Evolutionary conservation across 2,888 invertebrate genomes (phyloP).

Genomic region (Caenorhabditis sp.): DNA sequence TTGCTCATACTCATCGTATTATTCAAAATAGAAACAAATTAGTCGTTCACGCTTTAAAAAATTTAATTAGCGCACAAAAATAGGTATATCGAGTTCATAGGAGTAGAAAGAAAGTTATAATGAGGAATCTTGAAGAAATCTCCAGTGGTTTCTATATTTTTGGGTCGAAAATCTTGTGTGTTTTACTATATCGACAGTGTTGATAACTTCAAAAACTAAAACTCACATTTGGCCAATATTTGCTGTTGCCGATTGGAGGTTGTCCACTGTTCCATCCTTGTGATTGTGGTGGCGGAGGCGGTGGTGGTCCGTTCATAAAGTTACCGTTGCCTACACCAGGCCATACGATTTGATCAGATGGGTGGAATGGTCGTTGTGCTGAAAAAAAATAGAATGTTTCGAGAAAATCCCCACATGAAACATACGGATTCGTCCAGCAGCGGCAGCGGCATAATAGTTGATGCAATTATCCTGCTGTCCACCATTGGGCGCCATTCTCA

Average conservation of each 20-base stretch:
- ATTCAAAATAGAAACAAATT: no score
- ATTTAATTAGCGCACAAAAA: no score
- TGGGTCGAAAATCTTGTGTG: no score
- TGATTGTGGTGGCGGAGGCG: background rate
- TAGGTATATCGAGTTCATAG: no score
- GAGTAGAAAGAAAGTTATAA: no score
- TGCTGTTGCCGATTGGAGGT: background rate
- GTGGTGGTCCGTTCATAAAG: background rate
- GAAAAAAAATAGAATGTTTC: background rate
- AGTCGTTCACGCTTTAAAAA: no score
- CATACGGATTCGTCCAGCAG: background rate
- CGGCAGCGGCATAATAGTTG: background rate
- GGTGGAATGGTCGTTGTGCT: background rate
- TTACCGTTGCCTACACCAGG: background rate
- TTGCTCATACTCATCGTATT: no score
- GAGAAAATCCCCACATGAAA: background rate
- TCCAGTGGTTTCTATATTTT: no score
- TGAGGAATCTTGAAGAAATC: no score
- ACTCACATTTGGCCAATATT: constrained; percentile 1
- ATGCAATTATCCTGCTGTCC: background rate
- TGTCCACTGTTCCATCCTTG: constrained; percentile 1
- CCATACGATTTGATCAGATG: background rate
- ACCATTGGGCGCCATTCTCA: background rate
- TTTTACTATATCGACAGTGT: no score
- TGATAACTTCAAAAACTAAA: background rate